phyloP scores from a whole-genome alignment of 2,113 vertebrate species.

The Rhinolophus sinicus region DNA sequence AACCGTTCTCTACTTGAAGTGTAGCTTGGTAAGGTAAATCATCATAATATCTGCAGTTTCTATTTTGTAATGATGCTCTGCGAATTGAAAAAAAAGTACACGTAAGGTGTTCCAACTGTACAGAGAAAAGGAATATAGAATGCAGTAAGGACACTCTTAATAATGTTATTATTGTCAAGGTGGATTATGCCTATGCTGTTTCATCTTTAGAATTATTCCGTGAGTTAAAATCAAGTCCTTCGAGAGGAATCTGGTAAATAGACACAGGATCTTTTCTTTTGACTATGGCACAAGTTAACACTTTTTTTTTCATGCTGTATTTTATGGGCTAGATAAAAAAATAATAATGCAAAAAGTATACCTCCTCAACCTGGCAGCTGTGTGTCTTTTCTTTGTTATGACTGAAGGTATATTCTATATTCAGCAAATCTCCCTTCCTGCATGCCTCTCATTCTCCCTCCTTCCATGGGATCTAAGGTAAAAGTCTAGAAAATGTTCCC shows the following conservation, averaged over 20 bases:
- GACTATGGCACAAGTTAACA: not conserved
- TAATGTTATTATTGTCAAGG: not conserved
- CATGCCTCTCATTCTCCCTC: too few relatives aligned
- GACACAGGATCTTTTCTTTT: not conserved
- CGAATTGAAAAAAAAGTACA: conserved; percentile 3
- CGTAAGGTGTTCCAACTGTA: not conserved
- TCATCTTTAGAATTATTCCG: conserved; percentile 37
- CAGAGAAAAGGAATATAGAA: not conserved
- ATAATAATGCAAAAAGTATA: not conserved
- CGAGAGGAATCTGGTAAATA: conserved; percentile 8
- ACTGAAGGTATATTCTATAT: not conserved
- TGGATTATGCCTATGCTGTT: conserved; percentile 31
- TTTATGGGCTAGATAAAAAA: not conserved
- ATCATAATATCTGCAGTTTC: not conserved
- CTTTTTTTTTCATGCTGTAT: not conserved
- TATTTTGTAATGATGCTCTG: conserved; percentile 43
- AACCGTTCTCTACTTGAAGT: conserved; percentile 4
- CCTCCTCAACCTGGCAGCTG: not conserved
- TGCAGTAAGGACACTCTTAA: not conserved
- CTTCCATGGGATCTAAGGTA: not conserved
- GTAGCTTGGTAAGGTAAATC: conserved; percentile 1
- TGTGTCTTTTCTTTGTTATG: not conserved
- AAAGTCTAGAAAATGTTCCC: conserved; percentile 19
- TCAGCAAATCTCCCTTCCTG: not conserved
- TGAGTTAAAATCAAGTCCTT: conserved; percentile 34